Evolutionary conservation across 2,888 invertebrate genomes (phyloP), one percentile per base, ranked within the genome.

Genomic region (Leptothorax acervorum): DNA sequence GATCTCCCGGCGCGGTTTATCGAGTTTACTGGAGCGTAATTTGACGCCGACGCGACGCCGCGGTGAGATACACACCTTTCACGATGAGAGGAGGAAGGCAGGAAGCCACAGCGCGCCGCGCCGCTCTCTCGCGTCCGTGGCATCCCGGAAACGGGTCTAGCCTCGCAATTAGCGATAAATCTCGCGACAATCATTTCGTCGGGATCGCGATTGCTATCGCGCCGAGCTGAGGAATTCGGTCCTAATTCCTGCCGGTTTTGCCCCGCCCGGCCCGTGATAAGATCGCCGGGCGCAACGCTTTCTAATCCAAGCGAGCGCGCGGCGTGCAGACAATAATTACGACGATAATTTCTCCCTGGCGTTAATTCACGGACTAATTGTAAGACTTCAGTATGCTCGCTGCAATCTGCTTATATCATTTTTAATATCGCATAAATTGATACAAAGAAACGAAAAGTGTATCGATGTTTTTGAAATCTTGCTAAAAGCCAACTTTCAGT

Each of bases 111-210:
- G 18, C 45, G 11, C 23, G 39, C 9, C n/a, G 39, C 18, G 60
- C 28, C 68, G 68, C 45, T 57, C 66, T 79, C 79, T 12, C 66
- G 51, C 62, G 23, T 51, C 11, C 62, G 39, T 62, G 68, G 45
- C 35, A 53, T 57, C 55, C 53, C 66, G 85, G 60, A 84, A 85
- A 63, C 42, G 23, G 76, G 42, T 88, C 85, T 88, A 78, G 18
- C 84, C 81, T 78, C 84, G 73, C 86, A 83, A 89, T 89, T 88
- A 88, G 79, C 86, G 82, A 82, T 86, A 87, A 88, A 85, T 87
- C 83, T 57, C 68, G 83, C 45, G 78, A 84, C 82, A 60, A 85
- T 88, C 75, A 88, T 87, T 75, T 82, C 48, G 73, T 57, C 73
- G 62, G 42, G 57, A 60, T 66, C n/a, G 78, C 35, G 35, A 48